Conservation (phyloP, 2,888 invertebrate species). For the Tryphoninae sp. region DNA sequence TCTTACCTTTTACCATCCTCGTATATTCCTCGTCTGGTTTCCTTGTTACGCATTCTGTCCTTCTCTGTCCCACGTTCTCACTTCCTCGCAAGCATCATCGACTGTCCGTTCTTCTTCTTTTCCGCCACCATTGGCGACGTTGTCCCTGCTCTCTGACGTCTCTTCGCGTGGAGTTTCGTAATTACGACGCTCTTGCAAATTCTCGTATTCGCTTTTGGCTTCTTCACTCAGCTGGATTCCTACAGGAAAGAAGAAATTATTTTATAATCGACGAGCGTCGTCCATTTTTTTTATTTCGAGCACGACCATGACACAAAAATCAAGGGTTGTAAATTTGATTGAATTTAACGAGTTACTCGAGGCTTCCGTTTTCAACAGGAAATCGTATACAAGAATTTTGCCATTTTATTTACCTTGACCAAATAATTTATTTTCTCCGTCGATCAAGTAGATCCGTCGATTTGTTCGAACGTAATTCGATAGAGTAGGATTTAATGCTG, state of each 20-base stretch:
- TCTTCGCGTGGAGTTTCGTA: slow-evolving; percentile 17
- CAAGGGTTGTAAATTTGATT: background rate
- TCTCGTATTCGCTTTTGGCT: slow-evolving; percentile 5
- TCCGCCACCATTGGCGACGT: slow-evolving; percentile 22
- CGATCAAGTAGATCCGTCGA: background rate
- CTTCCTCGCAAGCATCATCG: slow-evolving; percentile 22
- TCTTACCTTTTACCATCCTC: slow-evolving; percentile 37
- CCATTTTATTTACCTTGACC: too few species aligned
- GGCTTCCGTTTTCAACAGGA: too few species aligned
- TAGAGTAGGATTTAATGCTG: background rate
- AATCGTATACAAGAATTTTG: too few species aligned
- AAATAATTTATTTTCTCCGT: background rate
- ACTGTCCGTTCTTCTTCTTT: slow-evolving; percentile 1
- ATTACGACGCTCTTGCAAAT: slow-evolving; percentile 30
- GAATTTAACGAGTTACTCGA: too few species aligned
- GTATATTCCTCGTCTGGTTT: slow-evolving; percentile 46
- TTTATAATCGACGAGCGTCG: background rate
- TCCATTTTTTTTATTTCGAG: background rate
- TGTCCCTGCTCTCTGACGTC: slow-evolving; percentile 20
- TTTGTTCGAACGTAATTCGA: background rate
- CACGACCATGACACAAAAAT: background rate
- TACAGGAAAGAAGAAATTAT: slow-evolving; percentile 1
- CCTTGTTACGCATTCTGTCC: slow-evolving; percentile 50
- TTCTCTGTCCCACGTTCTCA: slow-evolving; percentile 23
- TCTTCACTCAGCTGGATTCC: slow-evolving; percentile 18